A percentile compares a stretch with the other conserved stretches of the same genome.
These are phyloP conservation scores for Holacanthella duospinosa DNA, from an alignment of 2,888 invertebrate genomes.

Conservation along the genomic window DNA sequence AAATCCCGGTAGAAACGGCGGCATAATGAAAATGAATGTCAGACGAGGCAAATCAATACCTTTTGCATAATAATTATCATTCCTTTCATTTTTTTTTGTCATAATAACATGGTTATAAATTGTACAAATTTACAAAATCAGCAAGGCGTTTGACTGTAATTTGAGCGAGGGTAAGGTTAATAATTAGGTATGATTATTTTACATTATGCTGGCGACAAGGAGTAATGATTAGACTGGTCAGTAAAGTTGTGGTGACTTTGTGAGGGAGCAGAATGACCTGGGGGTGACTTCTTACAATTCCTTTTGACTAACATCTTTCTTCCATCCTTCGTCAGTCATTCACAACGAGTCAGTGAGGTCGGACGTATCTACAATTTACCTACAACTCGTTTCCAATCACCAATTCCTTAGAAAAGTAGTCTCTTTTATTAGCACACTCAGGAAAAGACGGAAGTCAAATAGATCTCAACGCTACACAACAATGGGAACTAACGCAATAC, in stretches of 20 bases:
- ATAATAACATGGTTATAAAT: too few relatives aligned
- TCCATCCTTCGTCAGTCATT: background rate
- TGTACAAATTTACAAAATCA: too few relatives aligned
- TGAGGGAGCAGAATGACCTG: background rate
- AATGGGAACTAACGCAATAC: background rate
- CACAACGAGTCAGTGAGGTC: background rate
- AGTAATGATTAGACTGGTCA: background rate
- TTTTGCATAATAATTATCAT: too few relatives aligned
- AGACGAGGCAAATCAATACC: too few relatives aligned
- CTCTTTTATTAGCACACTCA: background rate
- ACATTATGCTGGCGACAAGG: too few relatives aligned
- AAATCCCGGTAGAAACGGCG: too few relatives aligned
- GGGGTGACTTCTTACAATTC: background rate
- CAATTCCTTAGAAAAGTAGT: background rate
- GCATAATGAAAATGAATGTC: too few relatives aligned
- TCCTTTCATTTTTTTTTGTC: too few relatives aligned
- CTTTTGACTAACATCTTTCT: background rate
- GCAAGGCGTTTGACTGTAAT: too few relatives aligned
- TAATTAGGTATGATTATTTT: too few relatives aligned
- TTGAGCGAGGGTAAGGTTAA: too few relatives aligned
- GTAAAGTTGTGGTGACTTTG: background rate
- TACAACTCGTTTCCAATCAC: background rate
- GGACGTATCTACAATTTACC: background rate
- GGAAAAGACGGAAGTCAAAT: background rate
- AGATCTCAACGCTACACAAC: background rate